Conservation (phyloP, 2,113 vertebrate genomes). For the Oreocharis arfaki region DNA sequence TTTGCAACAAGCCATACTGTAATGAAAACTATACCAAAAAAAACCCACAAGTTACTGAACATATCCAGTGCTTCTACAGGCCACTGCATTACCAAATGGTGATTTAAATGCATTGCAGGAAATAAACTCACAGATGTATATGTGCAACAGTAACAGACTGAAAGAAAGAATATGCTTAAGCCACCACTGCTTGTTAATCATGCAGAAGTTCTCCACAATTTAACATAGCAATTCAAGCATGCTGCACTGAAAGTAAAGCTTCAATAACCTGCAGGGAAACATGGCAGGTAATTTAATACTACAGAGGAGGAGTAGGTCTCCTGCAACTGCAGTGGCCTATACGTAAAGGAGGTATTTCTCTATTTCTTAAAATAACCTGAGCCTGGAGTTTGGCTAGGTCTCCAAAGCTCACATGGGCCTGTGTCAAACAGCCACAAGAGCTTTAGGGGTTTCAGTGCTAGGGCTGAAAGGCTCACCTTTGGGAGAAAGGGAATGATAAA, state of each 20-base stretch:
- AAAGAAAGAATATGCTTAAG: neutral
- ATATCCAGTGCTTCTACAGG: neutral
- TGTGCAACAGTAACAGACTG: neutral
- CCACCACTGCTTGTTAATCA: neutral
- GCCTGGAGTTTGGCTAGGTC: neutral
- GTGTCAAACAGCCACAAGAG: neutral
- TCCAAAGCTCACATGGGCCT: neutral
- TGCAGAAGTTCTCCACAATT: neutral
- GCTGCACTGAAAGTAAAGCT: neutral
- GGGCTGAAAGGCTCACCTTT: neutral
- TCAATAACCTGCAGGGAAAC: neutral
- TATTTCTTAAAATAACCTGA: neutral
- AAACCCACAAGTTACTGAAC: neutral
- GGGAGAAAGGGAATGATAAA: neutral
- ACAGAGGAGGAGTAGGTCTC: neutral
- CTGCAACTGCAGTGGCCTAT: neutral
- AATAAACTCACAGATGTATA: neutral
- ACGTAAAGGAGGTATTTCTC: neutral
- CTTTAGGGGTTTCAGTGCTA: neutral
- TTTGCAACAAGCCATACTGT: neutral
- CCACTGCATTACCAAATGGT: neutral
- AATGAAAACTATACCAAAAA: neutral
- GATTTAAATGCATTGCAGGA: neutral
- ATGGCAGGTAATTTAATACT: neutral
- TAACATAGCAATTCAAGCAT: fast-evolving